phyloP scores from a whole-genome alignment of 2,888 invertebrate genomes.

The Acleris literana region DNA sequence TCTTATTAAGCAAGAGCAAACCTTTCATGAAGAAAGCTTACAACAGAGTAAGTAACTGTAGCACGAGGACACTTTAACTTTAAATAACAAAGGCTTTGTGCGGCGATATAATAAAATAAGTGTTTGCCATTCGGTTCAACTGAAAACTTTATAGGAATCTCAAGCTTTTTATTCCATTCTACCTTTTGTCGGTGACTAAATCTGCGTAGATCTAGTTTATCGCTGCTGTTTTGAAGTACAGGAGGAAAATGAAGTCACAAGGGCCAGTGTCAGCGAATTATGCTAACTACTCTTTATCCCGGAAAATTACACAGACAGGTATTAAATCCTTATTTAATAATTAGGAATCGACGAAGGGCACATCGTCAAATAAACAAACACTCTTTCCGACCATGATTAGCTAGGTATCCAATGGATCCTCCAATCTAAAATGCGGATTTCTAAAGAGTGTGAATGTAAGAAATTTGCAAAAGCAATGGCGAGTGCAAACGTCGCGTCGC shows the following conservation, averaged over 20 bases:
- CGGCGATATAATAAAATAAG: constrained; percentile 13
- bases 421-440: constrained; percentile 12
- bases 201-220: no score
- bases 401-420: background rate
- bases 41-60: constrained; percentile 1
- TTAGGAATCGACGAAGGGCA: no score
- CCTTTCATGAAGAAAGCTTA: constrained; percentile 32
- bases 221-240: no score
- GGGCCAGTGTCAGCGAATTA: no score
- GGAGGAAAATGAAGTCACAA: no score
- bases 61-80: constrained; percentile 15
- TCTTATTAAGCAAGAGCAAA: constrained; percentile 34
- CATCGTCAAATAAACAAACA: no score
- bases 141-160: constrained; percentile 16
- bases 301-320: no score
- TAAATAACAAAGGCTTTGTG: constrained; percentile 30
- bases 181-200: background rate
- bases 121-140: constrained; percentile 22
- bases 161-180: background rate
- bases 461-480: constrained; percentile 37
- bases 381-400: no score
- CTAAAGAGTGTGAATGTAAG: constrained; percentile 13
- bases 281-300: no score
- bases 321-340: no score
- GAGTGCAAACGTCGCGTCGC: constrained; percentile 49